A percentile compares a stretch with the other conserved stretches of the same genome.
Evolutionary conservation across 37 sponge, comb jelly and placozoan species (phyloP).

Genomic region (Theonella swinhoei): DNA sequence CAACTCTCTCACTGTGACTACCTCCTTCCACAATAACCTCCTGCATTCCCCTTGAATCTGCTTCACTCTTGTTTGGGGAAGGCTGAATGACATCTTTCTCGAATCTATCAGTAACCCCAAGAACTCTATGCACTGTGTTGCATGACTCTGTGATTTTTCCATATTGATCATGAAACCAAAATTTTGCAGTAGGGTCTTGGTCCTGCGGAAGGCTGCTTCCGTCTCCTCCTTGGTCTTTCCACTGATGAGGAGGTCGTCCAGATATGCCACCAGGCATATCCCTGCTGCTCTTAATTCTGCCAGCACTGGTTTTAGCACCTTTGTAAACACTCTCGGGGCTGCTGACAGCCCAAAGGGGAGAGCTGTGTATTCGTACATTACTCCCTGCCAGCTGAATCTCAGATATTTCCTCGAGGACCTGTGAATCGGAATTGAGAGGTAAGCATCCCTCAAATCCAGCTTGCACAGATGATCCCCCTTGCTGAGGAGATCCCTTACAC

Average conservation of each 20-base stretch:
- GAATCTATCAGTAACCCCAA: slow-evolving; percentile 45
- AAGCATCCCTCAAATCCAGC: slow-evolving; percentile 38
- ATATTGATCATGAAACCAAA: slow-evolving; percentile 38
- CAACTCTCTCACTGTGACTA: not conserved
- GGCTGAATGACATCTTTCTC: slow-evolving; percentile 15
- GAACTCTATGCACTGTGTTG: slow-evolving; percentile 23
- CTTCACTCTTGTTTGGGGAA: slow-evolving; percentile 6
- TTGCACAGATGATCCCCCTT: slow-evolving; percentile 9
- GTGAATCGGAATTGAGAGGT: slow-evolving; percentile 9
- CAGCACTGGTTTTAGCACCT: slow-evolving; percentile 37
- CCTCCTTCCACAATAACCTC: not conserved
- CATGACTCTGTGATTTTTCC: not conserved
- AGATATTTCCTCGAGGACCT: slow-evolving; percentile 9
- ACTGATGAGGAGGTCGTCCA: slow-evolving; percentile 33
- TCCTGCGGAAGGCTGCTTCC: not conserved
- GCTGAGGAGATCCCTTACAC: slow-evolving; percentile 17
- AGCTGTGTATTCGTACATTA: not conserved
- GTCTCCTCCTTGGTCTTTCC: slow-evolving; percentile 8
- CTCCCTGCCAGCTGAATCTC: slow-evolving; percentile 1
- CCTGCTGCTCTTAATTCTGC: slow-evolving; percentile 4
- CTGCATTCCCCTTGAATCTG: not conserved
- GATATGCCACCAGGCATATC: slow-evolving; percentile 1
- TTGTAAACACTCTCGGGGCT: slow-evolving; percentile 14
- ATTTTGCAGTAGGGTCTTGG: not conserved
- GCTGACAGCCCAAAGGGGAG: too few species aligned